Conservation (phyloP, 2,888 invertebrate species). For the Criorhina ranunculi region DNA sequence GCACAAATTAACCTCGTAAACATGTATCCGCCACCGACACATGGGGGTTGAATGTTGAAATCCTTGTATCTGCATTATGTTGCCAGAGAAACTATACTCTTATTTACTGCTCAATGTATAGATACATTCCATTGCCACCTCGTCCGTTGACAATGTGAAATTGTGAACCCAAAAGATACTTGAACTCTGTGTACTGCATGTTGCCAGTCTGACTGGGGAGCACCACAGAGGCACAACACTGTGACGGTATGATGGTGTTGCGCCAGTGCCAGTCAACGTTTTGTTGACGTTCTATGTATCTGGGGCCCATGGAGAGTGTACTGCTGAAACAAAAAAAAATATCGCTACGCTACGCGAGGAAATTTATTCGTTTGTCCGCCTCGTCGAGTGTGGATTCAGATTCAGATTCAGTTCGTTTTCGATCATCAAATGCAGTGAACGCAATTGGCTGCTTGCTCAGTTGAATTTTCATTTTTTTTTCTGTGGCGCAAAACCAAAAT, state of each 20-base stretch:
- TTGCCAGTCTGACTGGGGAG: constrained; percentile 37
- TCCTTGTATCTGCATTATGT: constrained; percentile 48
- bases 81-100: constrained; percentile 1
- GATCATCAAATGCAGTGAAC: constrained; percentile 76
- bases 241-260: constrained; percentile 38
- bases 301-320: constrained; percentile 63
- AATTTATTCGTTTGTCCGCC: constrained; percentile 73
- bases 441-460: constrained; percentile 55
- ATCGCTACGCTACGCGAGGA: constrained; percentile 62
- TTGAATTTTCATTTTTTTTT: constrained; percentile 20
- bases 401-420: constrained; percentile 76
- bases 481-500: constrained; percentile 53
- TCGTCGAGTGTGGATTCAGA: constrained; percentile 73
- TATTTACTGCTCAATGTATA: constrained; percentile 60
- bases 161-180: constrained; percentile 33
- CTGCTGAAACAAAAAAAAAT: constrained; percentile 72
- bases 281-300: constrained; percentile 63
- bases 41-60: constrained; percentile 41
- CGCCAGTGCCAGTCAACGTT: constrained; percentile 27
- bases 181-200: constrained; percentile 36
- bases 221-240: not conserved
- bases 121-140: constrained; percentile 15
- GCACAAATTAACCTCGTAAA: constrained; percentile 75
- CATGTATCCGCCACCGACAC: constrained; percentile 40
- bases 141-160: not conserved